Base-by-base conservation (phyloP, 2,797 vertebrate species). In the Pelochelys cantorii region DNA sequence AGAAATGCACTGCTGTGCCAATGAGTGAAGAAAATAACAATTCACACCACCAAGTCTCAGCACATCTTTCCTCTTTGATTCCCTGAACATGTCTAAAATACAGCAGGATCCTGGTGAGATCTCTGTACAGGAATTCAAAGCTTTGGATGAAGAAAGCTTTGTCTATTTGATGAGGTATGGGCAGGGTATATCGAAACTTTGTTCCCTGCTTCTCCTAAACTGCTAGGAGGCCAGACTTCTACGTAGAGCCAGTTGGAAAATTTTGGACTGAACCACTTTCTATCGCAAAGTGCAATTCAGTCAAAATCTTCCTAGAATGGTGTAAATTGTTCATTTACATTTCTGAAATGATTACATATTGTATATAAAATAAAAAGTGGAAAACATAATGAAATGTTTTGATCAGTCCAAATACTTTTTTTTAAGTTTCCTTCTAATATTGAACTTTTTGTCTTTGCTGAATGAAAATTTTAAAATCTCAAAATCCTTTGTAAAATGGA, bases 61-160 rank as follows among this genome's bases (percentile, higher is more conserved):
- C 96, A 94, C 97, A 97, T 96, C 96, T 86, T 97, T 97, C 96
- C 96, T 97, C 97, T 97, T 97, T 97, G 97, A 94, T 92, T 97
- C 90, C 79, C 95, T 97, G 97, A 93, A 95, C 82, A 17, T 78
- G 89, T 87, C 95, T 95, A 95, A 97, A 87, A 94, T 93, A 77
- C 2, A 9, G 87, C 94, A 96, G 91, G 85, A 95, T 95, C 42
- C 92, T 95, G 86, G 91, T 93, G 94, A 83, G 94, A 93, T 93
- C 85, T 88, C 83, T 94, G 88, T 52, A 91, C 75, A 92, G 83
- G 1, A 0, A 89, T 95, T 93, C 90, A 93, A 94, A 90, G 90
- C n/a, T 34, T 80, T 34, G 27, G 23, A 80, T 55, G 85, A 71
- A 94, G 91, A 95, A 89, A 22, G 29, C 27, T 89, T 93, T 25